These are phyloP conservation scores for Caenorhabditis wallacei DNA, from an alignment of 2,888 invertebrate genomes.

Conservation along the genomic window DNA sequence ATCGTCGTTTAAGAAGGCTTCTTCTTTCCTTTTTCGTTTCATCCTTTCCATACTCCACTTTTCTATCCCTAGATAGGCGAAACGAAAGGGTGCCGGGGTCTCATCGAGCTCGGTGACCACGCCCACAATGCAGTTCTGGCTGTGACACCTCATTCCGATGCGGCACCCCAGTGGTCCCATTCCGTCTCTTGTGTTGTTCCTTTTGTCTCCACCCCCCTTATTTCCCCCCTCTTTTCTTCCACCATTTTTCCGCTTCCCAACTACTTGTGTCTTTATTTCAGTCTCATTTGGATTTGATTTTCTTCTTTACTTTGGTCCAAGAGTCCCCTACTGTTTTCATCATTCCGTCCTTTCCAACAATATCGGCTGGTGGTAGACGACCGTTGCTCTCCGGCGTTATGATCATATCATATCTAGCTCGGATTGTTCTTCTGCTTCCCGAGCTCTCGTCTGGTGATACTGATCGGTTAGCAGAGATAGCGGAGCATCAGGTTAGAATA, in stretches of 20 bases:
- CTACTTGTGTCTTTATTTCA: slow-evolving; percentile 35
- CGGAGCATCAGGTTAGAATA: slow-evolving; percentile 68
- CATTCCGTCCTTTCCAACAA: slow-evolving; percentile 55
- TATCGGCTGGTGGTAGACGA: slow-evolving; percentile 24
- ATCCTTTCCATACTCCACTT: slow-evolving; percentile 8
- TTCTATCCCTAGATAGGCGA: slow-evolving; percentile 34
- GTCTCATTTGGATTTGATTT: slow-evolving; percentile 42
- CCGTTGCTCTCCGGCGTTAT: slow-evolving; percentile 66
- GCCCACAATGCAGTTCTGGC: slow-evolving; percentile 60
- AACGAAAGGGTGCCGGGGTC: slow-evolving; percentile 28
- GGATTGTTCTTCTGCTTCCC: slow-evolving; percentile 80
- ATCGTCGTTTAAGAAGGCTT: slow-evolving; percentile 33
- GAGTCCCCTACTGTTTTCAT: slow-evolving; percentile 16
- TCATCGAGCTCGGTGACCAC: slow-evolving; percentile 50
- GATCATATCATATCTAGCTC: slow-evolving; percentile 82
- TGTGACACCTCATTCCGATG: slow-evolving; percentile 68
- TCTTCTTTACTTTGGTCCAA: background rate
- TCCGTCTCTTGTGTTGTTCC: slow-evolving; percentile 44
- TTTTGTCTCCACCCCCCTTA: slow-evolving; percentile 48
- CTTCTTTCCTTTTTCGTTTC: slow-evolving; percentile 29
- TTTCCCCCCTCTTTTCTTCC: slow-evolving; percentile 5
- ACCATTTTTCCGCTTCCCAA: slow-evolving; percentile 17
- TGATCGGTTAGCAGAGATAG: slow-evolving; percentile 75
- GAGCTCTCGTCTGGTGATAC: slow-evolving; percentile 78
- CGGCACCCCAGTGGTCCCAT: slow-evolving; percentile 44